Base-by-base conservation (phyloP, 2,888 invertebrate genomes). In the Noctua comes region DNA sequence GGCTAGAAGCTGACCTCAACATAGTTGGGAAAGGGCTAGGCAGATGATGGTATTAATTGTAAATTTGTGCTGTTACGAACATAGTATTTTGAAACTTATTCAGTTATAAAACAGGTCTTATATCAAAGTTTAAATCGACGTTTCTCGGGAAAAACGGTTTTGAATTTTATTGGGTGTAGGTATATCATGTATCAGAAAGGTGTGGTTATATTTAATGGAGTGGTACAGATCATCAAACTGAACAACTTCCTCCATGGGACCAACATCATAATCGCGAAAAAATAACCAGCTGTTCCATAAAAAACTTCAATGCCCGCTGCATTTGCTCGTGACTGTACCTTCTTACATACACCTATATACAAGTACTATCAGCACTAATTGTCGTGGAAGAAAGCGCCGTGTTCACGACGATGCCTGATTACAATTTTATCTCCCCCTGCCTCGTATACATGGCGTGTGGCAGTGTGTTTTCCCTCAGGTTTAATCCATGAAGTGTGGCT, bases 341-440 rank as follows among this genome's bases (percentile, higher is more conserved):
- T 46, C 18, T 8, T 4, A 51, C 43, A 66, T 80, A 76, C 68
- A 36, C 36, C 54, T 77, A 77, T 48, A n/a, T 77, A 68, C 65
- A 72, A 13, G 27, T 24, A 46, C 72, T 80, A 68, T 80, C 69
- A 59, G 62, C 72, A 66, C 82, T 84, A 84, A 86, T 86, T 84
- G 81, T 86, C 77, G 65, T 80, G 80, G 73, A 85, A 80, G 81
- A 82, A 69, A 86, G 69, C 77, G 57, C 71, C 73, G 54, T 70
- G 68, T 76, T 83, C 80, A 65, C 68, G 27, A 57, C 73, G 57
- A 80, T 69, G 71, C 68, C 73, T 87, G 88, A 87, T 88, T 88
- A 77, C 78, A 73, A 73, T 80, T 88, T 88, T 82, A 87, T 83
- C 80, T 86, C 76, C 80, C 83, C 78, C 54, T 79, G 31, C 8